Percentiles rank a stretch among this genome's conserved stretches.
These are phyloP conservation scores for Parnassius orleans DNA, from an alignment of 2,888 invertebrate genomes.

Conservation along the genomic window DNA sequence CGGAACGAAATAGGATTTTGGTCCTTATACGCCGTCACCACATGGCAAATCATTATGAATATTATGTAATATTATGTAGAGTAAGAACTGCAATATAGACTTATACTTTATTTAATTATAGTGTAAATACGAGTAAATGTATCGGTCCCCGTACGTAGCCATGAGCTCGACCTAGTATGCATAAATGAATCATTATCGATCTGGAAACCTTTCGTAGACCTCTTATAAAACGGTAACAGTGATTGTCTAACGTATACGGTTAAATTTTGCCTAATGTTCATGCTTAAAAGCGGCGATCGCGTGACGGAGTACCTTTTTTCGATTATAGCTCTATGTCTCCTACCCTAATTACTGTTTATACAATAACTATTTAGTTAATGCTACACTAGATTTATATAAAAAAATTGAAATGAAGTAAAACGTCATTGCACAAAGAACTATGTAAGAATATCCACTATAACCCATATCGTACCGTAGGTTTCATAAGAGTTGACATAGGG, in stretches of 20 bases:
- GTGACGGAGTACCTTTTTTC: constrained; percentile 69
- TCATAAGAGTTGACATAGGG: no score
- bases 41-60: no score
- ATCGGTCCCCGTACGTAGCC: constrained; percentile 2
- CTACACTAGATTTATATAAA: constrained; percentile 45
- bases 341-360: constrained; percentile 58
- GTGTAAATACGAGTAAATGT: constrained; percentile 3
- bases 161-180: constrained; percentile 43
- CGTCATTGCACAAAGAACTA: no score
- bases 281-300: constrained; percentile 50
- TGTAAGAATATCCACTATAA: no score
- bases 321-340: constrained; percentile 60
- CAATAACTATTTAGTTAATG: constrained; percentile 52
- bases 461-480: no score
- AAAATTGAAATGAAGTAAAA: no score
- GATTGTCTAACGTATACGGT: constrained; percentile 27
- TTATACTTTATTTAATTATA: constrained; percentile 23
- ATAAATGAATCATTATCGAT: constrained; percentile 67
- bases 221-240: constrained; percentile 32
- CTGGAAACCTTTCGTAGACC: constrained; percentile 40
- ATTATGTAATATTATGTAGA: no score
- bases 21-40: no score
- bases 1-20: no score
- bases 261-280: constrained; percentile 32
- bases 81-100: constrained; percentile 12